phyloP scores from a whole-genome alignment of 2,113 vertebrate genomes.

The Phrynosoma blainvillii region DNA sequence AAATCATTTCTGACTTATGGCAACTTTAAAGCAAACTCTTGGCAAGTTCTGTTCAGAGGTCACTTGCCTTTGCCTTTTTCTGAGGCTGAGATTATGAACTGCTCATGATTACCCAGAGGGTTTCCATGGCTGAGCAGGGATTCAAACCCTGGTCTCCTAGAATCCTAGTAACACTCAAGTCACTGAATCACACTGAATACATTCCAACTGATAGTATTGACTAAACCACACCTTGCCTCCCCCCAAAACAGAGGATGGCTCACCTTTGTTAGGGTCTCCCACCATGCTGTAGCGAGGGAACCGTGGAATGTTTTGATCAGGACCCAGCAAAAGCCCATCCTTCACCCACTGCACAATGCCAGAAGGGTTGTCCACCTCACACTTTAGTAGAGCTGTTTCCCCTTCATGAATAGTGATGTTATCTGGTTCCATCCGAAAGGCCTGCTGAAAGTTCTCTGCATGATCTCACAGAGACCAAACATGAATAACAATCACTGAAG shows the following conservation, averaged over 20 bases:
- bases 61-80: no score
- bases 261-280: conserved; percentile 77
- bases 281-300: conserved; percentile 82
- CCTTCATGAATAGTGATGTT: conserved; percentile 77
- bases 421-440: conserved; percentile 78
- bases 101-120: no score
- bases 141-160: no score
- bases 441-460: conserved; percentile 58
- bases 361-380: conserved; percentile 79
- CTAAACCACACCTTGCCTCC: not conserved
- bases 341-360: conserved; percentile 84
- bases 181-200: no score
- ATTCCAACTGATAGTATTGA: no score
- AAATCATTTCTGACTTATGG: no score
- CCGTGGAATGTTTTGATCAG: conserved; percentile 76
- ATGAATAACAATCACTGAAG: not conserved
- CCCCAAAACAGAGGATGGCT: not conserved
- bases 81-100: no score
- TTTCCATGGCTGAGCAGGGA: no score
- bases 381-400: conserved; percentile 73
- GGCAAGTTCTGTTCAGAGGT: no score
- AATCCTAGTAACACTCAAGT: no score
- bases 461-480: not conserved
- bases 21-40: no score
- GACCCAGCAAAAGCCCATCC: conserved; percentile 82